Base-by-base conservation (phyloP, 2,888 invertebrate genomes). In the Euproctis similis region DNA sequence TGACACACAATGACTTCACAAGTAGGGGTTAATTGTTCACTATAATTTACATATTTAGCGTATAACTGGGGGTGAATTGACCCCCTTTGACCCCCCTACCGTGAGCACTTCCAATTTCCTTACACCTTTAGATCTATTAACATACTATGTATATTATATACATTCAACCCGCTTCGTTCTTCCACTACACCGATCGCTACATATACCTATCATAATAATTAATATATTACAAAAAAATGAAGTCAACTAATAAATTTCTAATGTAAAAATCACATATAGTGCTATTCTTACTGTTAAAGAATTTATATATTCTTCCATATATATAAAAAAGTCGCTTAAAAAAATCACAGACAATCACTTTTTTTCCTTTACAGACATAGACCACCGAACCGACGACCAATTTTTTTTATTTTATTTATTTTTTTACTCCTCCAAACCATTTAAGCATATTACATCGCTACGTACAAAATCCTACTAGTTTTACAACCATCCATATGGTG, bases 341-440 rank as follows among this genome's bases (percentile, higher is more conserved):
- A 84, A 84, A 85, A 85, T 85, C 85, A 85, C 85, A 85, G 85
- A 85, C 85, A 84, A 85, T 84, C 82, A 82, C 81, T 78, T 78
- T n/a, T n/a, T n/a, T 71, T 68, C 72, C 73, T 76, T 80, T 82
- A 85, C 81, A 84, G 74, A 85, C 85, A 82, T 72, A 73, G 75
- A 84, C 81, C 81, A 81, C 72, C 80, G 61, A 70, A 76, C 68
- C 74, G 70, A 66, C 70, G 64, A 78, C 71, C 77, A 59, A 61
- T 68, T 68, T 61, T 68, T 70, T 67, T 66, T n/a, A n/a, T n/a
- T n/a, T n/a, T n/a, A n/a, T n/a, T n/a, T n/a, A n/a, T n/a, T n/a
- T n/a, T n/a, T n/a, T n/a, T n/a, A n/a, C n/a, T n/a, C n/a, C n/a
- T n/a, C n/a, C n/a, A n/a, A n/a, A n/a, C n/a, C n/a, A n/a, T 72